Percentiles rank a stretch among this genome's conserved stretches.
Conservation (phyloP, 1,140 invertebrate genomes). For the Pachyrhynchus sulphureomaculatus region DNA sequence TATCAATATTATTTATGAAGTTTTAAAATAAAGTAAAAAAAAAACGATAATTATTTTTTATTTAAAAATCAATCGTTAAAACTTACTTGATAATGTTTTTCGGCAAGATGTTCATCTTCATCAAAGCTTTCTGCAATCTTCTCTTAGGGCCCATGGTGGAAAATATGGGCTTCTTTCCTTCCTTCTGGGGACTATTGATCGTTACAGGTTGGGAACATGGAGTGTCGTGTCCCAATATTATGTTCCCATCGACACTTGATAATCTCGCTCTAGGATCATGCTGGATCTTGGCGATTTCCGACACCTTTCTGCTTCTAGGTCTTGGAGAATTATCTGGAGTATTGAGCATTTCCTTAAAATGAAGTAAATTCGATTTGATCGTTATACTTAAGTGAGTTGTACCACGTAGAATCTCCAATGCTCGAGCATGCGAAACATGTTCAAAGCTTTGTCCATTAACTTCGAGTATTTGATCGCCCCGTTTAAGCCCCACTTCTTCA, state of each 20-base stretch:
- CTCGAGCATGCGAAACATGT: constrained; percentile 84
- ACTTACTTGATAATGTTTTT: constrained; percentile 77
- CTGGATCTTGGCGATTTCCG: constrained; percentile 63
- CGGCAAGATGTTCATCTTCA: constrained; percentile 88
- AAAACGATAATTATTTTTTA: too few relatives aligned
- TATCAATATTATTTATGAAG: too few relatives aligned
- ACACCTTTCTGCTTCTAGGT: constrained; percentile 59
- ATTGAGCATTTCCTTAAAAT: constrained; percentile 81
- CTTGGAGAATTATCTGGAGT: constrained; percentile 80
- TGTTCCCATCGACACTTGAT: constrained; percentile 62
- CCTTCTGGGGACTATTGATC: constrained; percentile 50
- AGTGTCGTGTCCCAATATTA: constrained; percentile 42
- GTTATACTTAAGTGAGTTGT: constrained; percentile 95
- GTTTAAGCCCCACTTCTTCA: constrained; percentile 93
- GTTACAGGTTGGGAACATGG: constrained; percentile 49
- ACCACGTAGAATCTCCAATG: constrained; percentile 88
- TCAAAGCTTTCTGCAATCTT: constrained; percentile 82
- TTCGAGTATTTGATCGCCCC: constrained; percentile 96
- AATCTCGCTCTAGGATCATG: constrained; percentile 66
- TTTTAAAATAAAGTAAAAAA: too few relatives aligned
- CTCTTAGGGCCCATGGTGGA: constrained; percentile 86
- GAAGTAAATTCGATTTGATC: constrained; percentile 94
- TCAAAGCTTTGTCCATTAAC: constrained; percentile 97
- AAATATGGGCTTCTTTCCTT: constrained; percentile 64
- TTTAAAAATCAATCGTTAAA: too few relatives aligned